These are phyloP conservation scores for Drosophila subpulchrella DNA, from an alignment of 1,140 invertebrate species.

Conservation along the genomic window DNA sequence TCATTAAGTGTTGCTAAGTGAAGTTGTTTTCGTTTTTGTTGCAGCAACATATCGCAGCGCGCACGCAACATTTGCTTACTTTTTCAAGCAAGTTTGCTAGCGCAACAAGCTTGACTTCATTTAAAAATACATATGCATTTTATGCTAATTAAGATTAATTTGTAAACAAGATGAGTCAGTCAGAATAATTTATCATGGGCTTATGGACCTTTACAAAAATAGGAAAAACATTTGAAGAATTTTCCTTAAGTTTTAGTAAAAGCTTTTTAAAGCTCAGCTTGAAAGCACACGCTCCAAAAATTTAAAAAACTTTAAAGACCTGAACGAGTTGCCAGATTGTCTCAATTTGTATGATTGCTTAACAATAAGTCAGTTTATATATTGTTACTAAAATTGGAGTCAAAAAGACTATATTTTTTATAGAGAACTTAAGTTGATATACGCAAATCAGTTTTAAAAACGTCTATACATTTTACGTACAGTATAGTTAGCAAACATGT, in stretches of 20 bases:
- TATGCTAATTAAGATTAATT: constrained; percentile 23
- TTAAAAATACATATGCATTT: constrained; percentile 9
- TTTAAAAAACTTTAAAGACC: not conserved
- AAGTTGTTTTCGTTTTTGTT: constrained; percentile 17
- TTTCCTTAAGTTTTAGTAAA: not conserved
- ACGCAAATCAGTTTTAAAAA: too few species aligned
- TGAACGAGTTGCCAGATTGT: constrained; percentile 37
- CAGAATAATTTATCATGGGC: not conserved
- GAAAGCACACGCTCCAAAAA: constrained; percentile 8
- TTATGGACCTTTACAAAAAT: constrained; percentile 4
- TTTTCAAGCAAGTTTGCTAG: not conserved
- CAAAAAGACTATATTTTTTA: too few species aligned
- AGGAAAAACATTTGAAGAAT: constrained; percentile 8
- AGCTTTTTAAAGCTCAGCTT: constrained; percentile 7
- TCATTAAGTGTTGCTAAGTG: constrained; percentile 39
- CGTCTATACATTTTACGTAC: too few species aligned
- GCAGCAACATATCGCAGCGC: constrained; percentile 8
- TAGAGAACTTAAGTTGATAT: too few species aligned
- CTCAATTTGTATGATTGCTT: not conserved
- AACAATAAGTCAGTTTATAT: too few species aligned
- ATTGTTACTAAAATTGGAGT: too few species aligned
- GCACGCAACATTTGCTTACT: constrained; percentile 36
- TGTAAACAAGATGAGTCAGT: constrained; percentile 12
- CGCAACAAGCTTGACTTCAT: not conserved
- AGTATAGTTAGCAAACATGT: not conserved